Evolutionary conservation across 2,797 vertebrate species (phyloP), one percentile per base, ranked within the genome.

Genomic region (Coreius guichenoti): DNA sequence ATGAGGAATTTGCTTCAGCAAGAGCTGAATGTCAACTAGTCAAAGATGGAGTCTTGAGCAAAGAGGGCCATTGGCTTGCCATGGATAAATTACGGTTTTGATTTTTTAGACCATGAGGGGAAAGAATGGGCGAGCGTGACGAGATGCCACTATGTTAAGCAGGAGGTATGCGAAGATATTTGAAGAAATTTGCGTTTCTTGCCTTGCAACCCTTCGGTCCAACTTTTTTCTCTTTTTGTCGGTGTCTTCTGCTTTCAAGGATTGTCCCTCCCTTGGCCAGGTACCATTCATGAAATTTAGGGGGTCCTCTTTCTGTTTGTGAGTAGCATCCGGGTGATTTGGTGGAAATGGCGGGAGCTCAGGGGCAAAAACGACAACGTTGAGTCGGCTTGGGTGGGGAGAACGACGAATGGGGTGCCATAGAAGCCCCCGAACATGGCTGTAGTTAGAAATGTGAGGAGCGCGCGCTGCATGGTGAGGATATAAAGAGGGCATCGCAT

Each of bases 1-100:
- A 97, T 96, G 87, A 95, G 92, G 95, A 93, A 95, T 95, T 93
- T 94, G 96, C 95, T 94, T 96, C 94, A 93, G 94, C 96, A 95
- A 94, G 95, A 96, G 94, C 95, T 95, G 96, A 97, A 97, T 97
- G 97, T 98, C 97, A 98, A 97, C 95, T 94, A 96, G 97, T 97
- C 97, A 98, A 98, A 99, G 96, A 98, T 98, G 98, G 97, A 98
- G 97, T 97, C 96, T 92, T 94, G 90, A 94, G 95, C 93, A 93
- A 93, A 95, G 92, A 95, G 94, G 84, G 96, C 96, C 97, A 96
- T 94, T 95, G 96, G 95, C 94, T 94, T 93, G 93, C 94, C 91
- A 91, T 89, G 94, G 94, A 94, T 93, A 93, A 90, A 93, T 91
- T 90, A 87, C 86, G 86, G 85, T 91, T 92, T 90, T 86, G 85